Conservation (phyloP, 2,113 vertebrate genomes). For the Galbula dea region DNA sequence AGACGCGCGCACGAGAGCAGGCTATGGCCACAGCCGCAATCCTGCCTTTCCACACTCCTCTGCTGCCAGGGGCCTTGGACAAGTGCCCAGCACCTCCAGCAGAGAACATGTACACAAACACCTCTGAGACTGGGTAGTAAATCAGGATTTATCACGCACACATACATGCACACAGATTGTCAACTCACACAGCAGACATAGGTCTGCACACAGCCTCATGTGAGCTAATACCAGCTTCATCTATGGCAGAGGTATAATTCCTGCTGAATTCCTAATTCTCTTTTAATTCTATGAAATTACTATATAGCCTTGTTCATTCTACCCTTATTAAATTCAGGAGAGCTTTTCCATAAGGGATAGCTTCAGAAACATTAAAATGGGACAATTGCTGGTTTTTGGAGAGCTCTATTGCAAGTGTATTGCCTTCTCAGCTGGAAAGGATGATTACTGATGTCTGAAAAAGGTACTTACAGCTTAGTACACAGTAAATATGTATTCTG, state of each 20-base stretch:
- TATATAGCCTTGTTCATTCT: not conserved
- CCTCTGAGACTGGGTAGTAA: not conserved
- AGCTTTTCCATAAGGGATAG: constrained; percentile 45
- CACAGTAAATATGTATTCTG: constrained; percentile 75
- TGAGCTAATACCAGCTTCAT: not conserved
- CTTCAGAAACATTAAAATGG: constrained; percentile 60
- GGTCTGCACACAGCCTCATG: not conserved
- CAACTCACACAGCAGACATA: not conserved
- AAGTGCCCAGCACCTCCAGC: accelerated
- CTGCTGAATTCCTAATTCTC: constrained; percentile 25
- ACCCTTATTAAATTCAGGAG: constrained; percentile 28
- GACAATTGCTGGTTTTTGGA: constrained; percentile 64
- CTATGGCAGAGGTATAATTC: constrained; percentile 14
- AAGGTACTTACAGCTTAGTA: constrained; percentile 75
- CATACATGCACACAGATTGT: not conserved
- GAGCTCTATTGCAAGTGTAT: constrained; percentile 64
- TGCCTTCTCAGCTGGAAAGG: constrained; percentile 71
- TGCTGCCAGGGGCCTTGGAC: not conserved
- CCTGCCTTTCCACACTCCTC: not conserved
- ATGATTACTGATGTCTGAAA: constrained; percentile 70
- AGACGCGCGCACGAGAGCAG: accelerated
- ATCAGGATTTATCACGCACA: accelerated
- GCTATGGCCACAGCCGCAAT: not conserved
- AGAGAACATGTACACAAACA: accelerated
- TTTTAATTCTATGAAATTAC: constrained; percentile 52